Base-by-base conservation (phyloP, 2,888 invertebrate genomes). In the Eupithecia subumbrata region DNA sequence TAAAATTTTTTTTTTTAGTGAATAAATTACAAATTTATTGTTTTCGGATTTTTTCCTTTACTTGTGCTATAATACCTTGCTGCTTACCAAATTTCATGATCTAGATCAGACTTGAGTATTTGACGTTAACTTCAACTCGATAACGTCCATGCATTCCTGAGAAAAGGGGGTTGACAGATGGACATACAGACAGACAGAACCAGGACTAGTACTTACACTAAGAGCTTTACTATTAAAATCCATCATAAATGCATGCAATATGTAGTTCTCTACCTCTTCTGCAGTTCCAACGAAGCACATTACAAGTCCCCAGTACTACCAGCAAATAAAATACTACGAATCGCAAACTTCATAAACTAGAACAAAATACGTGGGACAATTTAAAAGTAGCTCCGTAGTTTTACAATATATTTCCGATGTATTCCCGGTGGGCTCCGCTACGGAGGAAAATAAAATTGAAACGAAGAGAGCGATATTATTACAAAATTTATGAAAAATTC, bases 401-500 rank as follows among this genome's bases (percentile, higher is more conserved):
- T 82, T 79, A 83, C 80, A 84, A 84, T 82, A 84, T 81, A 81
- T 84, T 83, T 84, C 78, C 82, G 68, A 82, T 83, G 80, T 79
- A 75, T 72, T 79, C 79, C 78, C 60, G 78, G 77, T 60, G 75
- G 71, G 72, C 69, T 43, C 69, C 74, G 72, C 77, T 76, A 78
- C 72, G 78, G 78, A 79, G 83, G 78, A 81, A 83, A 85, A 84
- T 84, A 82, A 84, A 86, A 87, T 82, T 82, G 78, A 82, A 81
- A 83, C 79, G 81, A 77, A 78, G 82, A 74, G 74, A 73, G 74
- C 83, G 82, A 82, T 84, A 86, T 87, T 84, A 86, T 87, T 86
- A 84, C 82, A 80, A 81, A 85, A 85, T 86, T 85, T 84, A 86
- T 86, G 82, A 84, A 86, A 85, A 82, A 84, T 84, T 82, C 82